Conservation (phyloP, 2,113 vertebrate genomes). For the Silurus glanis region DNA sequence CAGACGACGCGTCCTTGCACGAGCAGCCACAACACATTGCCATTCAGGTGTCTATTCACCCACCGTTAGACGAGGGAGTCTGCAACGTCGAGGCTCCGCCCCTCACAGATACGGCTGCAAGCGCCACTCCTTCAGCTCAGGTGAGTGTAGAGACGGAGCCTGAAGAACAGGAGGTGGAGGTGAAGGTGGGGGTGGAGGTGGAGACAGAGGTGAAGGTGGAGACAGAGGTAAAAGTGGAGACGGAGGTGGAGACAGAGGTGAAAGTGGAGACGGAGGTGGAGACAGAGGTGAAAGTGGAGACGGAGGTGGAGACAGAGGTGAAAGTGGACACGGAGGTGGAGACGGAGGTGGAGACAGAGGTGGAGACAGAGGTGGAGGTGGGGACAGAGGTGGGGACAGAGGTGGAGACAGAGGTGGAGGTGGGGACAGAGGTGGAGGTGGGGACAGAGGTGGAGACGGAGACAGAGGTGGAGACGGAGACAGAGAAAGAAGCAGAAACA, state of each 20-base stretch:
- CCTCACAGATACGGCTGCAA: constrained; percentile 60
- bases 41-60: constrained; percentile 94
- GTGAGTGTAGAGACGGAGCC: constrained; percentile 14
- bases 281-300: too few relatives aligned
- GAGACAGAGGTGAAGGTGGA: constrained; percentile 17
- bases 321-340: too few relatives aligned
- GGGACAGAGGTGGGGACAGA: too few relatives aligned
- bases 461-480: constrained; percentile 5
- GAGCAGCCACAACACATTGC: constrained; percentile 93
- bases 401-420: too few relatives aligned
- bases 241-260: neutral
- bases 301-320: too few relatives aligned
- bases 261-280: too few relatives aligned
- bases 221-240: neutral
- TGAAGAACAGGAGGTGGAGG: constrained; percentile 38
- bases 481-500: neutral
- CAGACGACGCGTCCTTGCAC: constrained; percentile 85
- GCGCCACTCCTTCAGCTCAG: constrained; percentile 3
- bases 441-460: too few relatives aligned
- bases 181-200: neutral
- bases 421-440: too few relatives aligned
- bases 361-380: too few relatives aligned
- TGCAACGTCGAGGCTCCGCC: constrained; percentile 70
- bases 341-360: too few relatives aligned
- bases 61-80: constrained; percentile 68